Evolutionary conservation across 2,888 invertebrate genomes (phyloP).

Genomic region (Lasioglossum calceatum): DNA sequence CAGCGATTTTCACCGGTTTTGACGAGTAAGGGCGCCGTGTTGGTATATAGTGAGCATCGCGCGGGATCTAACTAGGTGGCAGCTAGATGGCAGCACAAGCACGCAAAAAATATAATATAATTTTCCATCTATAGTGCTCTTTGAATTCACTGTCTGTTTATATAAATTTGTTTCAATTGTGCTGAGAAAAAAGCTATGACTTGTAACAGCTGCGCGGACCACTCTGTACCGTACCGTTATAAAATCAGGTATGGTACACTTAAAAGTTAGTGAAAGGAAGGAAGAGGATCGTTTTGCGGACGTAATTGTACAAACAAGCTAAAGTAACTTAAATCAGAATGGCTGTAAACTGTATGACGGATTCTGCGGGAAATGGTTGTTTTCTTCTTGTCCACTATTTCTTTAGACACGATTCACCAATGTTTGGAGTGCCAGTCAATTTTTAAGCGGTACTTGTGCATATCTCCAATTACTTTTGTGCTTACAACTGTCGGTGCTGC

Average conservation of each 20-base stretch:
- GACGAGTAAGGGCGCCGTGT: no score
- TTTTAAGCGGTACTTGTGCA: neutral
- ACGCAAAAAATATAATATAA: no score
- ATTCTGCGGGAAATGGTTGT: neutral
- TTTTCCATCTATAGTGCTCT: no score
- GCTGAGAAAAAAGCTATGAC: neutral
- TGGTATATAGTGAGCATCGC: no score
- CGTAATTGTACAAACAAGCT: neutral
- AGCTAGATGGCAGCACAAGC: no score
- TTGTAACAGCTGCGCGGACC: neutral
- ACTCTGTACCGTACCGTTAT: neutral
- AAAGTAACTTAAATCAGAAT: neutral
- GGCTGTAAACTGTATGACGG: neutral
- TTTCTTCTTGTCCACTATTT: neutral
- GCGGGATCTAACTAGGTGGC: no score
- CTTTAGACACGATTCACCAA: neutral
- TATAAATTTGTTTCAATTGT: neutral
- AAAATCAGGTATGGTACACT: neutral
- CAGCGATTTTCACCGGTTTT: no score
- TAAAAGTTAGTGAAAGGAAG: neutral
- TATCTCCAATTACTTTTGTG: neutral
- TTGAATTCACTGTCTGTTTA: neutral
- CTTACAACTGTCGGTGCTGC: neutral
- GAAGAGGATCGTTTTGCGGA: neutral
- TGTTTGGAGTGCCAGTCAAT: neutral